Evolutionary conservation across 2,797 vertebrate species (phyloP), one percentile per base, ranked within the genome.

Genomic region (Epinephelus awoara): DNA sequence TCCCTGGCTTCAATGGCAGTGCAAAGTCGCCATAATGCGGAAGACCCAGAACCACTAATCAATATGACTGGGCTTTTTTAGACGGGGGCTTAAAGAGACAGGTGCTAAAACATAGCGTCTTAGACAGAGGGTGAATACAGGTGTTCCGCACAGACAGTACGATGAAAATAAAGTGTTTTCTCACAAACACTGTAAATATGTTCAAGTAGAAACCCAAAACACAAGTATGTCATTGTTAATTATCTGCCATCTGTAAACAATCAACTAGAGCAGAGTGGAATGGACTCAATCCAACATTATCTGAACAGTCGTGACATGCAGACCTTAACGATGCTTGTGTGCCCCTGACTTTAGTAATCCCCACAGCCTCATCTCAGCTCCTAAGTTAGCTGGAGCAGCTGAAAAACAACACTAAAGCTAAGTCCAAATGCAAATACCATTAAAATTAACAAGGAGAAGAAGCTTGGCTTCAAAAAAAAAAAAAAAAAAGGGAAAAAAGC

Each of bases 281-380:
- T 47, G 44, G n/a, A 44, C 61, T 66, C n/a, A 5, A 8, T 62
- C 77, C 77, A 72, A 54, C 63, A 67, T 52, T 67, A n/a, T 27
- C 23, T 38, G 6, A 72, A 64, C 34, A 49, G 40, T 29, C 18
- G 13, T 64, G 29, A 59, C 5, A 2, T 57, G 14, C 40, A 44
- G 59, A 56, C 42, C 52, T 18, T 40, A 52, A 57, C 19, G 38
- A 52, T 49, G 65, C 64, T 29, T 59, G 18, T 8, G 44, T 40
- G 15, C 21, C 58, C 25, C 17, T 23, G 51, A 56, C 23, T 52
- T 42, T 17, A 54, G 42, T 58, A 21, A 56, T 49, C 34, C 40
- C 17, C 18, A 38, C 12, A 15, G 5, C 14, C 23, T 17, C 6
- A 1, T 21, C 18, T 75, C 49, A 21, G 11, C 29, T 73, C 21